Conservation (phyloP, 2,888 invertebrate genomes). For the Crematogaster levior region DNA sequence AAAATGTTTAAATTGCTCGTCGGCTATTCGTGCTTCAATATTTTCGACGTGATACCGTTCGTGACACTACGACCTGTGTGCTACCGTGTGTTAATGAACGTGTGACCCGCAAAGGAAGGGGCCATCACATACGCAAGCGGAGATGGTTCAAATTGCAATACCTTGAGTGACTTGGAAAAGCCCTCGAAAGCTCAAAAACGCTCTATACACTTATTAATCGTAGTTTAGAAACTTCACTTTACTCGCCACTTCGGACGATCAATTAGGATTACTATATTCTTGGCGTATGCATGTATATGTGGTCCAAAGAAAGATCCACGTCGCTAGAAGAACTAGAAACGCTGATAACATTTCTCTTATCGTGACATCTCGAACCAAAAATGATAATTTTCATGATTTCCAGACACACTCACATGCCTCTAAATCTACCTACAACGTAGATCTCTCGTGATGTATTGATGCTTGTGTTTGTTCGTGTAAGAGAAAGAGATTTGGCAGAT, state of each 20-base stretch:
- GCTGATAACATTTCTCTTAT: not conserved
- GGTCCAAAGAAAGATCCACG: conserved; percentile 56
- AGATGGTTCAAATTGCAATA: conserved; percentile 69
- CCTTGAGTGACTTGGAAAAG: conserved; percentile 61
- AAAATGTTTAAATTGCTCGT: conserved; percentile 14
- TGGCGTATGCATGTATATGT: conserved; percentile 48
- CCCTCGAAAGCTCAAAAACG: conserved; percentile 72
- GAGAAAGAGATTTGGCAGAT: conserved; percentile 67
- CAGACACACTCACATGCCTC: not conserved
- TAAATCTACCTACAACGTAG: conserved; percentile 41
- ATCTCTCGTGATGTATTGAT: conserved; percentile 36
- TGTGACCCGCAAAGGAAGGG: not conserved
- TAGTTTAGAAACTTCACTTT: conserved; percentile 66
- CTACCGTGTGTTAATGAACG: conserved; percentile 21
- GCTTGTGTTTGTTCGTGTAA: conserved; percentile 41
- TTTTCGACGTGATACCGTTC: not conserved
- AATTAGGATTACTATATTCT: conserved; percentile 62
- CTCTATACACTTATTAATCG: conserved; percentile 65
- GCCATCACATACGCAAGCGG: conserved; percentile 25
- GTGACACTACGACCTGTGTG: conserved; percentile 11
- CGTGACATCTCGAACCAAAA: not conserved
- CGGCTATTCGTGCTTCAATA: conserved; percentile 32
- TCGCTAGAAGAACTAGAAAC: not conserved
- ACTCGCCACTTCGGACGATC: conserved; percentile 46
- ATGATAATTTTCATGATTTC: conserved; percentile 2